These are phyloP conservation scores for Rutpela maculata DNA, from an alignment of 2,888 invertebrate genomes.

Conservation along the genomic window DNA sequence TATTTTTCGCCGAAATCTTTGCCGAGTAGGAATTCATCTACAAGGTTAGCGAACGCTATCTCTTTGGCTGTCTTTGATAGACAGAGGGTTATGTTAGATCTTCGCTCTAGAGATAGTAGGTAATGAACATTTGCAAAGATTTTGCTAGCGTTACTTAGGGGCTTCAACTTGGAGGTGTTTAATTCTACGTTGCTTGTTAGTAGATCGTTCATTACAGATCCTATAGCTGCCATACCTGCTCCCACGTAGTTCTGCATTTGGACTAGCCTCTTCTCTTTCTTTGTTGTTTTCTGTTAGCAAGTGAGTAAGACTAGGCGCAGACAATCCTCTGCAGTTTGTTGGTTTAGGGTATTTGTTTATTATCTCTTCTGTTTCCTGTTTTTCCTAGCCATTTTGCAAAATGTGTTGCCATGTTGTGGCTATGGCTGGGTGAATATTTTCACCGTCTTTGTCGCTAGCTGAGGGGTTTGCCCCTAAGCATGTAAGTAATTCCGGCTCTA, in stretches of 20 bases:
- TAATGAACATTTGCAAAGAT: conserved; percentile 32
- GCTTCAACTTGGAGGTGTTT: neutral
- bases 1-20: conserved; percentile 25
- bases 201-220: conserved; percentile 2
- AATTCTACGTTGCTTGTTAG: neutral
- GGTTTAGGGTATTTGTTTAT: no score
- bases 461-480: neutral
- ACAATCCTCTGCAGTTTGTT: neutral
- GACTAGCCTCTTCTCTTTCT: neutral
- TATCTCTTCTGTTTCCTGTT: no score
- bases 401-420: neutral
- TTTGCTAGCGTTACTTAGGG: conserved; percentile 27
- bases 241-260: neutral
- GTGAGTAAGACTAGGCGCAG: conserved; percentile 19
- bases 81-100: conserved; percentile 20
- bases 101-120: conserved; percentile 1
- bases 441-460: no score
- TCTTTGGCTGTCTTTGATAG: conserved; percentile 25
- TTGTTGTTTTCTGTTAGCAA: conserved; percentile 2
- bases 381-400: neutral
- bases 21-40: conserved; percentile 25
- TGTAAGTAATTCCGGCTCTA: neutral
- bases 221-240: neutral
- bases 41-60: neutral
- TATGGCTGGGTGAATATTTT: neutral